phyloP scores from a whole-genome alignment of 2,888 invertebrate genomes.

The Drosophila falleni region DNA sequence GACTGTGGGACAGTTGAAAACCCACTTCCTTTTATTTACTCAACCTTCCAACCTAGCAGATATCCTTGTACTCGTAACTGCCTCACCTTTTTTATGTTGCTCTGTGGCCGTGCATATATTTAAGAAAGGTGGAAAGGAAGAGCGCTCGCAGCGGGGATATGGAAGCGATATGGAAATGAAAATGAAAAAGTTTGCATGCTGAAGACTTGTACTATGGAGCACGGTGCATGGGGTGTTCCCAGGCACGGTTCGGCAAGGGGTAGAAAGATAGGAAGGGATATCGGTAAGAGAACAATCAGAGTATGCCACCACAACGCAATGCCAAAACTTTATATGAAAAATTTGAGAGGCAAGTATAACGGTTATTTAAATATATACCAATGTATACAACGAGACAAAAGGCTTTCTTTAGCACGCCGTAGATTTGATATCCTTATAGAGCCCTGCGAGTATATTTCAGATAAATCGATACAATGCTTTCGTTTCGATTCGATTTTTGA shows the following conservation, averaged over 20 bases:
- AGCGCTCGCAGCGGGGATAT: constrained; percentile 7
- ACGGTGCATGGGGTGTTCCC: constrained; percentile 14
- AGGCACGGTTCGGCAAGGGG: neutral
- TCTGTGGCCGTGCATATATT: constrained; percentile 55
- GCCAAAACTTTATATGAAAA: constrained; percentile 80
- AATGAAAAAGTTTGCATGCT: constrained; percentile 72
- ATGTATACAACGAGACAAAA: constrained; percentile 8
- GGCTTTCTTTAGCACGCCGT: too few relatives aligned
- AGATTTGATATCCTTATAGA: too few relatives aligned
- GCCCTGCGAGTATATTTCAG: too few relatives aligned
- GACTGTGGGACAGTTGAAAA: constrained; percentile 3
- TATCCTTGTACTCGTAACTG: constrained; percentile 8
- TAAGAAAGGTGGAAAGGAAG: constrained; percentile 20
- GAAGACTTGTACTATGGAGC: constrained; percentile 24
- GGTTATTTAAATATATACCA: constrained; percentile 73
- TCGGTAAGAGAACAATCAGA: constrained; percentile 21
- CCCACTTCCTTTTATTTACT: constrained; percentile 16
- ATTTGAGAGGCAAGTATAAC: constrained; percentile 79
- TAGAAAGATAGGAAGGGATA: neutral
- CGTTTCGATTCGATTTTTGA: too few relatives aligned
- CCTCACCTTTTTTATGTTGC: constrained; percentile 61
- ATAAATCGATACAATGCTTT: too few relatives aligned
- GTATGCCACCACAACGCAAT: constrained; percentile 20
- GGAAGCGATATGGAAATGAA: constrained; percentile 70
- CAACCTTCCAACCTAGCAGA: constrained; percentile 10